These are phyloP conservation scores for Hycleus cichorii DNA, from an alignment of 1,140 invertebrate genomes.

Conservation along the genomic window DNA sequence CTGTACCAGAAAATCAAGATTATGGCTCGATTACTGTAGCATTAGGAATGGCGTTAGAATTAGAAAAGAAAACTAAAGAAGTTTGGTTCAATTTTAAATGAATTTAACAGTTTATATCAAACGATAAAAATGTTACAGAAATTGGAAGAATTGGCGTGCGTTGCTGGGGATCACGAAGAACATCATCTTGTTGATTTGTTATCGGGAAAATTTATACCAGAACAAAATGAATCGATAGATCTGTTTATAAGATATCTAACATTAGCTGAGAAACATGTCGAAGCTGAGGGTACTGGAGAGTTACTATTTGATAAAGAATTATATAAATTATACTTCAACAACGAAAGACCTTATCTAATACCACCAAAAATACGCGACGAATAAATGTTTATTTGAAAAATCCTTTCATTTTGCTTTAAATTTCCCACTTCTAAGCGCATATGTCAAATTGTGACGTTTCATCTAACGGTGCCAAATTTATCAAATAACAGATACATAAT, in stretches of 20 bases:
- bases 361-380: no score
- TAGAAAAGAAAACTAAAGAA: constrained; percentile 73
- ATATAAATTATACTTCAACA: not conserved
- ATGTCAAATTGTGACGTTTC: no score
- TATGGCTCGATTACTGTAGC: constrained; percentile 60
- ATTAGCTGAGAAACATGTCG: constrained; percentile 19
- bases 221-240: constrained; percentile 47
- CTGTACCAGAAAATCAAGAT: constrained; percentile 49
- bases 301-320: constrained; percentile 32
- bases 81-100: constrained; percentile 27
- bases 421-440: no score
- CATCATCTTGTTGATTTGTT: constrained; percentile 62
- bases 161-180: constrained; percentile 59
- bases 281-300: constrained; percentile 19
- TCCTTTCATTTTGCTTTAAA: no score
- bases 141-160: constrained; percentile 48
- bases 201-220: constrained; percentile 59
- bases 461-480: no score
- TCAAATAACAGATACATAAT: no score
- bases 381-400: no score
- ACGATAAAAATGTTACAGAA: constrained; percentile 23
- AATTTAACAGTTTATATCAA: not conserved
- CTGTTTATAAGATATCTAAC: constrained; percentile 21
- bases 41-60: constrained; percentile 56
- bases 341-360: no score